These are phyloP conservation scores for Xestobium rufovillosum DNA, from an alignment of 2,888 invertebrate genomes.

Conservation along the genomic window DNA sequence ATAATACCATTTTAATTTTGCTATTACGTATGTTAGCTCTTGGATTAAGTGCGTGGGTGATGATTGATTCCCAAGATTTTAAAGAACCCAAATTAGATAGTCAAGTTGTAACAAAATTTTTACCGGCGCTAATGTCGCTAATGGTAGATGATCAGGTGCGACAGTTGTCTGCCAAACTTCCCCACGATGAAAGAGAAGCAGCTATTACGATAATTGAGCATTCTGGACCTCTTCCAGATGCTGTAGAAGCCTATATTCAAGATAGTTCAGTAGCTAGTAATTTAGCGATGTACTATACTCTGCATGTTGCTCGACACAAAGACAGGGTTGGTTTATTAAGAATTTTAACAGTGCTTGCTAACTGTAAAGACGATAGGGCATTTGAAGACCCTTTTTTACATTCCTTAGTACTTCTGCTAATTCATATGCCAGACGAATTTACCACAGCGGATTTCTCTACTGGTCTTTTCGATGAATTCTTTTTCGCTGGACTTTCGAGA, in stretches of 20 bases:
- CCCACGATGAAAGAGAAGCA: conserved; percentile 88
- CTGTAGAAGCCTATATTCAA: conserved; percentile 86
- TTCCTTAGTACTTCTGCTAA: conserved; percentile 76
- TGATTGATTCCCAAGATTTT: conserved; percentile 93
- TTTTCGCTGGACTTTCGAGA: conserved; percentile 79
- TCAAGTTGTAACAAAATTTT: conserved; percentile 88
- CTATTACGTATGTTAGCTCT: conserved; percentile 86
- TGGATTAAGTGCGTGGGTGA: conserved; percentile 91
- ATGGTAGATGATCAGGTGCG: conserved; percentile 88
- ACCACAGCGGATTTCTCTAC: conserved; percentile 91
- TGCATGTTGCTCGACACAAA: conserved; percentile 75
- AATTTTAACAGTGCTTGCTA: conserved; percentile 82
- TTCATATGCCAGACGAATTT: conserved; percentile 88
- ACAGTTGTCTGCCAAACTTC: conserved; percentile 74
- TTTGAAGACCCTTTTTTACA: conserved; percentile 95
- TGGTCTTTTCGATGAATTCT: conserved; percentile 91
- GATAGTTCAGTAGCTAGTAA: conserved; percentile 89
- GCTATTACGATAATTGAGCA: conserved; percentile 91
- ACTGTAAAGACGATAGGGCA: conserved; percentile 85
- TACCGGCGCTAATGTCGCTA: conserved; percentile 87
- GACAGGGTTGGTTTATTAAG: conserved; percentile 76
- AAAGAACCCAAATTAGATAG: conserved; percentile 92
- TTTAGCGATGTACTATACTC: conserved; percentile 89
- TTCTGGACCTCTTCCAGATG: conserved; percentile 87
- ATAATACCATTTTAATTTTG: conserved; percentile 83